Evolutionary conservation across 35 echinoderm and acorn worm species (phyloP).

Genomic region (Stichopus chloronotus): DNA sequence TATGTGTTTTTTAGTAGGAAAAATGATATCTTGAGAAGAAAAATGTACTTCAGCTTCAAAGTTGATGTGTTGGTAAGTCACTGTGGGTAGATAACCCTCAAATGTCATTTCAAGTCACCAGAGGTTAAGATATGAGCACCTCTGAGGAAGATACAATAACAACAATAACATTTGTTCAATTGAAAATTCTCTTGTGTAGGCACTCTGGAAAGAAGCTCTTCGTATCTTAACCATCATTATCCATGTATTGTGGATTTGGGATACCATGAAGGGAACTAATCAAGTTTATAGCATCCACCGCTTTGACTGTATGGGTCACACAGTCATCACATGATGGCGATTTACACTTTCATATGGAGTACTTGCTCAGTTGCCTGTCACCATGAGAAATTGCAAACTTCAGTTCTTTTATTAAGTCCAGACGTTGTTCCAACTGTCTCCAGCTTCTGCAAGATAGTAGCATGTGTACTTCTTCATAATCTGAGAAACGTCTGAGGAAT

Average conservation of each 20-base stretch:
- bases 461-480: background rate
- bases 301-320: background rate
- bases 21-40: too few relatives aligned
- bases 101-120: too few relatives aligned
- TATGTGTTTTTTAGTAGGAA: too few relatives aligned
- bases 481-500: too few relatives aligned
- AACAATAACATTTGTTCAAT: too few relatives aligned
- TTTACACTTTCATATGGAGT: slow-evolving; percentile 23
- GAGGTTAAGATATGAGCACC: too few relatives aligned
- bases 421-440: background rate
- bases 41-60: too few relatives aligned
- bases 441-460: slow-evolving; percentile 9
- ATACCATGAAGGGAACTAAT: background rate
- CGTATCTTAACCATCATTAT: background rate
- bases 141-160: too few relatives aligned
- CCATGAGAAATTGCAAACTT: slow-evolving; percentile 12
- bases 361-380: slow-evolving; percentile 6
- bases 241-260: background rate
- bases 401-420: background rate
- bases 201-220: background rate
- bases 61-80: too few relatives aligned
- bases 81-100: too few relatives aligned
- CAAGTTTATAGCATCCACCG: background rate
- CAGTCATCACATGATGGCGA: background rate
- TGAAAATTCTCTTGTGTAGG: background rate